Evolutionary conservation across 2,797 vertebrate genomes (phyloP), one percentile per base, ranked within the genome.

Genomic region (Paramormyrops hopkinsi): DNA sequence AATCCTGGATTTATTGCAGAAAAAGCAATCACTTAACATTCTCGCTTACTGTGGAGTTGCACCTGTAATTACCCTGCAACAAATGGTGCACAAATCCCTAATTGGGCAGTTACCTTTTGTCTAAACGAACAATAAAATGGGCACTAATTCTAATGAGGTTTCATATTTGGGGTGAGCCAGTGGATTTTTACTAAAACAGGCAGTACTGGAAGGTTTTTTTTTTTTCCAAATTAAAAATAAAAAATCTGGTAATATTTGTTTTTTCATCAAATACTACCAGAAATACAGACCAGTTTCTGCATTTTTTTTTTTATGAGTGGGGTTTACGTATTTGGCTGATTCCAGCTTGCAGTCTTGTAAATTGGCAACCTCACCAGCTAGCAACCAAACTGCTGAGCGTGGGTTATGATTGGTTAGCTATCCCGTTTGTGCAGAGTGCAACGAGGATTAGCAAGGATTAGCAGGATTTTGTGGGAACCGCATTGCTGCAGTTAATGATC

Each of bases 401-500:
- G 73, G 73, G 73, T 44, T 79, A 41, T 2, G 73, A 79, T 79
- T 79, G 73, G 73, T 44, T 79, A 79, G 33, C 73, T 41, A 9
- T 19, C 73, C 33, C 0, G 41, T n/a, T 79, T 7, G 73, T 37
- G 65, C 65, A 73, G 65, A 79, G 73, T 44, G 73, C 73, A n/a
- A 3, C 17, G 19, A 79, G 37, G 73, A 79, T 79, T 79, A 79
- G 73, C 73, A 3, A 79, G 73, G 73, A 79, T 79, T 79, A 79
- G 73, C 29, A 79, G 73, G 73, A 79, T 79, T 79, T 79, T 79
- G 37, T 44, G 73, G 6, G 37, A 79, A 44, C 41, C 37, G 41
- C 37, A 44, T 79, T 79, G 37, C 37, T 44, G 73, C 73, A 79
- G 73, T 79, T 79, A 79, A 79, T 79, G 73, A 79, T 79, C 73